Evolutionary conservation across 2,888 invertebrate species (phyloP).

Genomic region (Entomobrya multifasciata): DNA sequence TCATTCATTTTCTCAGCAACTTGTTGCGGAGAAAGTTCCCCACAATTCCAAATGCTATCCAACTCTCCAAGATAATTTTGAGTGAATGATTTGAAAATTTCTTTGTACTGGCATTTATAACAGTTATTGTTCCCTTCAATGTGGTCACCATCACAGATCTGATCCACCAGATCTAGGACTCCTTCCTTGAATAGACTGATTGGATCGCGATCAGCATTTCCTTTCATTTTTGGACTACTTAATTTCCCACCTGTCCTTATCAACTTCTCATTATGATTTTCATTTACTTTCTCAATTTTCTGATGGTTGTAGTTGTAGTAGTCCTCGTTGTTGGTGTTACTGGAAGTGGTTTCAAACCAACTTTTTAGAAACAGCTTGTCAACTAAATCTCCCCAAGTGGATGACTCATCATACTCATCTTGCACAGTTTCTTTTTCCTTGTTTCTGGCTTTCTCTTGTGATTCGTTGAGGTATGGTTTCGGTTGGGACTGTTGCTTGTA

Average conservation of each 20-base stretch:
- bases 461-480: not conserved
- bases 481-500: not conserved
- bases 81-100: conserved; percentile 40
- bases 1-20: not conserved
- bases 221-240: too few species aligned
- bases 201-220: not conserved
- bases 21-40: not conserved
- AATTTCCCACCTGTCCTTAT: too few species aligned
- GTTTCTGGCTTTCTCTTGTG: not conserved
- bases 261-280: too few species aligned
- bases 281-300: not conserved
- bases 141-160: conserved; percentile 14
- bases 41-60: not conserved
- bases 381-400: too few species aligned
- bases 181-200: too few species aligned
- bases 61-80: not conserved
- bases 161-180: conserved; percentile 2
- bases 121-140: not conserved
- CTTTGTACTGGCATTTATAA: conserved; percentile 45
- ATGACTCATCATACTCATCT: not conserved
- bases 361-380: not conserved
- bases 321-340: not conserved
- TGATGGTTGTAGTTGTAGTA: not conserved
- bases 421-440: not conserved
- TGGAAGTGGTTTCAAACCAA: not conserved